Evolutionary conservation across 2,888 invertebrate genomes (phyloP).

Genomic region (Chloroclystis v-ata): DNA sequence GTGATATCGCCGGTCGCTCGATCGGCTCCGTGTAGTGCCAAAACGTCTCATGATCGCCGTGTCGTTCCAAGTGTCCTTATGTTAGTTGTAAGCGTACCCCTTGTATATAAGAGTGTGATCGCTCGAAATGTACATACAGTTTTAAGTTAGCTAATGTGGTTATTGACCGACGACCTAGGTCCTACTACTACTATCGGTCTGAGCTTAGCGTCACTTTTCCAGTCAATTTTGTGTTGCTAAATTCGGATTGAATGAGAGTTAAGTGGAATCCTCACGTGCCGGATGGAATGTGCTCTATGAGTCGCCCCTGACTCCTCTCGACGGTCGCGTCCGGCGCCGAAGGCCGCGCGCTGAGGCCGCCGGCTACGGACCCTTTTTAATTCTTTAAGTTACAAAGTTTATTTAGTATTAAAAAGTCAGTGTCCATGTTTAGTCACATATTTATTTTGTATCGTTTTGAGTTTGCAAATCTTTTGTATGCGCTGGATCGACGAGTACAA

Average conservation of each 20-base stretch:
- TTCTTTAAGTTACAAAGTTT: constrained; percentile 30
- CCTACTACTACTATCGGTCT: neutral
- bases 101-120: constrained; percentile 38
- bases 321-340: too few species aligned
- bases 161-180: constrained; percentile 30
- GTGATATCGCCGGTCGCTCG: constrained; percentile 26
- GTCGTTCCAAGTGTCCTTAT: constrained; percentile 71
- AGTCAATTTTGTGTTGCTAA: constrained; percentile 3
- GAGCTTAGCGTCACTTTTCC: constrained; percentile 1
- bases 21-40: constrained; percentile 32
- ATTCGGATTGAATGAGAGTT: neutral
- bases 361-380: constrained; percentile 25
- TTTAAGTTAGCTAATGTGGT: constrained; percentile 43
- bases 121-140: constrained; percentile 53
- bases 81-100: constrained; percentile 51
- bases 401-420: constrained; percentile 34
- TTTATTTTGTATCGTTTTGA: constrained; percentile 46
- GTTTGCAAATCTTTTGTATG: constrained; percentile 30
- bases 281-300: too few species aligned
- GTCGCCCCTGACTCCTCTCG: too few species aligned
- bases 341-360: constrained; percentile 12
- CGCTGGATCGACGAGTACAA: constrained; percentile 32
- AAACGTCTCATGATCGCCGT: constrained; percentile 37
- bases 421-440: constrained; percentile 46
- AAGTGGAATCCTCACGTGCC: neutral